These are phyloP conservation scores for Jaculus jaculus DNA, from an alignment of 2,113 vertebrate species.

Conservation along the genomic window DNA sequence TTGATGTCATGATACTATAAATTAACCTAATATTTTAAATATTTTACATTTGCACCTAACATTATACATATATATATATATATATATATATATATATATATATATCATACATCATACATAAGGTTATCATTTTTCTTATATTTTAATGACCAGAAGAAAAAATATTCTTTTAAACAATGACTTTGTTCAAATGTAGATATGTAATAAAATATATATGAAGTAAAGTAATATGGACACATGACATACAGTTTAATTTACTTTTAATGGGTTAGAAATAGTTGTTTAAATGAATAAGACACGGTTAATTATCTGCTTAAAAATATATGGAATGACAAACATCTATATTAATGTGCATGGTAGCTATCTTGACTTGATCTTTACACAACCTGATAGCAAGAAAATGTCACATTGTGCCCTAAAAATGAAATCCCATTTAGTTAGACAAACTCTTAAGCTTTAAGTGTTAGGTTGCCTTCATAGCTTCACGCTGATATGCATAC, in stretches of 20 bases:
- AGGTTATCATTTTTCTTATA: neutral
- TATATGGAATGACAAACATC: too few relatives aligned
- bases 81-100: too few relatives aligned
- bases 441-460: neutral
- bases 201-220: neutral
- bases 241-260: neutral
- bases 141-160: neutral
- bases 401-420: neutral
- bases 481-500: neutral
- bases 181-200: neutral
- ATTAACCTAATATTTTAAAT: neutral
- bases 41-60: too few relatives aligned
- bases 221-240: neutral
- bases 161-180: neutral
- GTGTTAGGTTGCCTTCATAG: neutral
- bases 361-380: neutral
- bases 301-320: too few relatives aligned
- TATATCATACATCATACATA: too few relatives aligned
- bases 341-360: too few relatives aligned
- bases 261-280: neutral
- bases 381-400: neutral
- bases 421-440: neutral
- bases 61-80: too few relatives aligned
- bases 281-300: neutral
- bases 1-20: neutral